Evolutionary conservation across 2,113 vertebrate genomes (phyloP), one percentile per base, ranked within the genome.

Genomic region (Thunnus maccoyii): DNA sequence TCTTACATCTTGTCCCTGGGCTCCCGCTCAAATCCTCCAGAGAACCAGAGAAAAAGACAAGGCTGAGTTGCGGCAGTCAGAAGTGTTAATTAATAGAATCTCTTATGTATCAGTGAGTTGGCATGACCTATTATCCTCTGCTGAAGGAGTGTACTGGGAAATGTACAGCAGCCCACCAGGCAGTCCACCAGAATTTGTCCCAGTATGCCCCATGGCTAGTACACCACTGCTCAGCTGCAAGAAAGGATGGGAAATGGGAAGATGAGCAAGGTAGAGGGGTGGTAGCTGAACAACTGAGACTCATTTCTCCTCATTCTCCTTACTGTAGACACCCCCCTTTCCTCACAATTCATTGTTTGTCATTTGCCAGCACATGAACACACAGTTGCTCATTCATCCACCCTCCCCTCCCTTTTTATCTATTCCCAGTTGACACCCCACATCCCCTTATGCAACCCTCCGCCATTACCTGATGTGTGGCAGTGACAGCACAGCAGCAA

Each of bases 311-410:
- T 82, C 22, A 5, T 78, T 64, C 48, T 3, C 8, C 30, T 51
- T 30, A 51, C 60, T 56, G 65, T 18, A 20, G 58, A 54, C 64
- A 54, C 44, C 47, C 46, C 36, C 76, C 66, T 72, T 75, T 87
- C 76, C 46, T 73, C 66, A 60, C 61, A 13, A 79, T 75, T 86
- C 83, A 84, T 86, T 86, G 83, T 86, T 89, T 89, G 65, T 81
- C 72, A 80, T 91, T 66, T 63, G 58, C 57, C 71, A 18, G 57
- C 46, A 61, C 36, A 48, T 52, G 41, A 72, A 64, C 20, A 25
- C 60, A 78, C 46, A 58, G 32, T 36, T 60, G 64, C 65, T 77
- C 72, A 74, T 60, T 78, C 76, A 78, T 68, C 17, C 66, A 30
- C 20, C 32, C 54, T 10, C 22, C n/a, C 6, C 44, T 18, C 2